Conservation (phyloP, 2,113 vertebrate species). For the Alethe castanea region DNA sequence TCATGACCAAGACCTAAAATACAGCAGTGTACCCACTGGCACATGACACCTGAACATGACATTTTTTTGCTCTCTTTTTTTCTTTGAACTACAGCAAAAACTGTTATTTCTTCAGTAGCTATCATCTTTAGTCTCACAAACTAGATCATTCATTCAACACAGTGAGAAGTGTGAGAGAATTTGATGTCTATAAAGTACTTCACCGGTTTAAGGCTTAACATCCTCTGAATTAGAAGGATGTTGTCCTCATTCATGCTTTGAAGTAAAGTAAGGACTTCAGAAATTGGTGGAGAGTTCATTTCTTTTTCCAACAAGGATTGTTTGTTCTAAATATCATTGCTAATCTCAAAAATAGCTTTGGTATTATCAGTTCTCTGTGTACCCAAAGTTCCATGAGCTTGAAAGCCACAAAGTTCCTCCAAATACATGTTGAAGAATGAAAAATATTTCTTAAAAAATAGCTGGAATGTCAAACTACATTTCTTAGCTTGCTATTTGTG, state of each 20-base stretch:
- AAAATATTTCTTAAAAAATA: conserved; percentile 38
- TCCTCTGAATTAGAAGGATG: background rate
- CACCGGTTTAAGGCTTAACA: background rate
- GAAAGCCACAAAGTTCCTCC: background rate
- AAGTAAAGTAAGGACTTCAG: background rate
- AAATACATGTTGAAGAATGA: background rate
- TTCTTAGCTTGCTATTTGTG: conserved; percentile 22
- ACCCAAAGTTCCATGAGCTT: background rate
- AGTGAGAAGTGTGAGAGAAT: background rate
- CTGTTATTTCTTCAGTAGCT: background rate
- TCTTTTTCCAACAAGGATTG: background rate
- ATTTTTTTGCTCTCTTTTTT: background rate
- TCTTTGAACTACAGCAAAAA: background rate
- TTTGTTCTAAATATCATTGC: background rate
- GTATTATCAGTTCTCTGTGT: background rate
- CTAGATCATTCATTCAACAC: background rate
- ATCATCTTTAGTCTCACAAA: background rate
- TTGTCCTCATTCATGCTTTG: background rate
- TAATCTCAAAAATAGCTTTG: conserved; percentile 2
- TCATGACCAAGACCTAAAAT: background rate
- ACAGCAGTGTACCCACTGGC: background rate
- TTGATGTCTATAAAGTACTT: background rate
- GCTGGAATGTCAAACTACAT: conserved; percentile 16
- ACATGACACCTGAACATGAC: background rate
- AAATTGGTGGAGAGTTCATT: background rate